Percentiles rank a stretch among this genome's conserved stretches.
Conservation (phyloP, 2,113 vertebrate species). For the Connochaetes taurinus region DNA sequence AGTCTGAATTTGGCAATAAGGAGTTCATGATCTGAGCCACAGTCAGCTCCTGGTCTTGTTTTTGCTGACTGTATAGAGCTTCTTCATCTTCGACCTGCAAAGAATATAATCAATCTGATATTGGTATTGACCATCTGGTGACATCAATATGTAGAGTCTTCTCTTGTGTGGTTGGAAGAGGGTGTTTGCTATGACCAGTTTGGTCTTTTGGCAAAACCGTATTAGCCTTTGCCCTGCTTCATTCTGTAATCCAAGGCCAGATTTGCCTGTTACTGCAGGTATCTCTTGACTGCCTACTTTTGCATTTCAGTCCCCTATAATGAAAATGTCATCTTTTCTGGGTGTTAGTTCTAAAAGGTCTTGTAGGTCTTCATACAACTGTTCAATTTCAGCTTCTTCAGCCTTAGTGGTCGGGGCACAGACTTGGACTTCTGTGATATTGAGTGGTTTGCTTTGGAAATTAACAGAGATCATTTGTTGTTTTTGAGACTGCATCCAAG, state of each 20-base stretch:
- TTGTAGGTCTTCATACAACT: not conserved
- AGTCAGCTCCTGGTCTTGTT: not conserved
- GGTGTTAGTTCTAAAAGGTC: not conserved
- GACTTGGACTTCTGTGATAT: not conserved
- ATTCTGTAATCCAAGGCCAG: not conserved
- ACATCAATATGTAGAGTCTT: not conserved
- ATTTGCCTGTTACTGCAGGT: not conserved
- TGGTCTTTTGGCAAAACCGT: not conserved
- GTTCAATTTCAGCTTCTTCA: not conserved
- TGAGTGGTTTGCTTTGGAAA: not conserved
- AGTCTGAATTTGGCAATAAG: not conserved
- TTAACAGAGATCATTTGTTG: fast-evolving
- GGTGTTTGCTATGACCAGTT: not conserved
- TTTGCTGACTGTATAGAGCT: not conserved
- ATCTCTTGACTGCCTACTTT: not conserved
- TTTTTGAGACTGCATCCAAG: not conserved
- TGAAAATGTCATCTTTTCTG: not conserved
- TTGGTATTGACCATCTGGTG: not conserved
- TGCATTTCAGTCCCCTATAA: not conserved
- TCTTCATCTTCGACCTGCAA: not conserved
- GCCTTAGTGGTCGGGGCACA: not conserved
- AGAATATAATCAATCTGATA: not conserved
- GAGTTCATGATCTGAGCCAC: not conserved
- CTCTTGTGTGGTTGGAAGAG: not conserved
- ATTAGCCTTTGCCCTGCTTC: not conserved